A percentile compares a stretch with the other conserved stretches of the same genome.
Conservation (phyloP, 2,797 vertebrate genomes). For the Lithobates pipiens region DNA sequence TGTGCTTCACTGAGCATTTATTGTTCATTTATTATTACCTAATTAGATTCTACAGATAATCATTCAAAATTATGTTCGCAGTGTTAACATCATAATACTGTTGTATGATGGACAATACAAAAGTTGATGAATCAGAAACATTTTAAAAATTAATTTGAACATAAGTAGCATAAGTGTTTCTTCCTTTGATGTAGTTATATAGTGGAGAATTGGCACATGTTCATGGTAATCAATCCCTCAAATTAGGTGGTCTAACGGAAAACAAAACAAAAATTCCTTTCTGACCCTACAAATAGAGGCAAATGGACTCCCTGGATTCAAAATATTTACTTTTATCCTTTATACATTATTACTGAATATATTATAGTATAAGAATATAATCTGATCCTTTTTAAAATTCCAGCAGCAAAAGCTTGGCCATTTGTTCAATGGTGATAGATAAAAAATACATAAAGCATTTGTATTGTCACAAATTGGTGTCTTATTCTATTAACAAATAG, state of each 20-base stretch:
- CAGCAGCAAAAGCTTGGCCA: not conserved
- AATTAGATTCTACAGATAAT: constrained; percentile 50
- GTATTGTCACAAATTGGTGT: too few species aligned
- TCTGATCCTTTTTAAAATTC: not conserved
- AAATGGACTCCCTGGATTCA: too few species aligned
- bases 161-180: not conserved
- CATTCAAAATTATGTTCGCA: constrained; percentile 30
- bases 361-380: not conserved
- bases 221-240: too few species aligned
- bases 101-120: not conserved
- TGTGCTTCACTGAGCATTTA: constrained; percentile 26
- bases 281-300: too few species aligned
- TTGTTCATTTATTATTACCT: constrained; percentile 35
- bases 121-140: constrained; percentile 17
- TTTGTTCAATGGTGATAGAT: too few species aligned
- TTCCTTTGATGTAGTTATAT: not conserved
- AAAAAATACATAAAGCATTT: too few species aligned
- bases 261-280: too few species aligned
- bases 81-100: constrained; percentile 19
- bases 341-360: not conserved
- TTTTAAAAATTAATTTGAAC: not conserved
- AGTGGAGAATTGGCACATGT: too few species aligned
- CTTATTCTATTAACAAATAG: too few species aligned
- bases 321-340: too few species aligned
- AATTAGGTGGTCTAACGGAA: too few species aligned